Percentiles rank a stretch among this genome's conserved stretches.
Conservation (phyloP, 2,888 invertebrate genomes). For the Hypselothyrea guttata region DNA sequence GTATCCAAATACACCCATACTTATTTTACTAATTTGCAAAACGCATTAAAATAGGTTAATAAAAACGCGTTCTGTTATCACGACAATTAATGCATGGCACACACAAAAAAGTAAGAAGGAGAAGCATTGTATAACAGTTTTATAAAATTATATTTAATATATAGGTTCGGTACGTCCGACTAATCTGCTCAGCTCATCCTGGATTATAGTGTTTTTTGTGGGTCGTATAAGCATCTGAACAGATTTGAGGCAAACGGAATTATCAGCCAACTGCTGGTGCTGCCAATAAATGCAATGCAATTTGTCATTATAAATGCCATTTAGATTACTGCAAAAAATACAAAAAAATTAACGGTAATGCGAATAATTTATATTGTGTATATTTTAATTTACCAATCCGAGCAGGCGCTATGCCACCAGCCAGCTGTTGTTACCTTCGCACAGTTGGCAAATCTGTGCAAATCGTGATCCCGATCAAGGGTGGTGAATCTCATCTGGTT, state of each 20-base stretch:
- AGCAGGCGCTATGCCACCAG: constrained; percentile 21
- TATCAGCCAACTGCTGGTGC: background rate
- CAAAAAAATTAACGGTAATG: no score
- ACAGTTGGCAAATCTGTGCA: background rate
- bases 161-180: no score
- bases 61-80: no score
- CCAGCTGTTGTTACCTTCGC: background rate
- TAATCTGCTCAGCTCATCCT: no score
- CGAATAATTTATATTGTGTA: background rate
- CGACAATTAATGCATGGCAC: no score
- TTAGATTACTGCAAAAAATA: constrained; percentile 3
- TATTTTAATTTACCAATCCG: constrained; percentile 5
- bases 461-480: constrained; percentile 17
- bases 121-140: no score
- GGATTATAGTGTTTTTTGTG: background rate
- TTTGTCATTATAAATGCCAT: constrained; percentile 13
- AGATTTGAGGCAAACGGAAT: constrained; percentile 2
- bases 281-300: constrained; percentile 8
- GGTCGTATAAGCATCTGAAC: constrained; percentile 11
- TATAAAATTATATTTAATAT: no score
- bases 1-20: no score
- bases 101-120: no score
- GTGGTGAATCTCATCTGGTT: constrained; percentile 8
- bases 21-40: no score
- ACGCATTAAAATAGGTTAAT: no score